These are phyloP conservation scores for Peromyscus polionotus DNA, from an alignment of 2,113 vertebrate genomes.

Conservation along the genomic window DNA sequence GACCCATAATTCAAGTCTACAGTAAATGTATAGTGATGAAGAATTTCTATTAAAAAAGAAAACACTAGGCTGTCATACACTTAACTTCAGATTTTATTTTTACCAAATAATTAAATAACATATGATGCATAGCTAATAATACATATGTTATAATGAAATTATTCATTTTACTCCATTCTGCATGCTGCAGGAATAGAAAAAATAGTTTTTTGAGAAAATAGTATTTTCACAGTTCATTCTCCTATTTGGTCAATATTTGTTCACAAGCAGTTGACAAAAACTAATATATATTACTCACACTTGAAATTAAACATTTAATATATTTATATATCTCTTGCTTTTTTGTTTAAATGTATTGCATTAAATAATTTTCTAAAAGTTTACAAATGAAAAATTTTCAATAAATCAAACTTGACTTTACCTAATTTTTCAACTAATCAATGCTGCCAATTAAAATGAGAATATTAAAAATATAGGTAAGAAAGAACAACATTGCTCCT, in stretches of 20 bases:
- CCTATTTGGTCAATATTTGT: background rate
- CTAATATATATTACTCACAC: background rate
- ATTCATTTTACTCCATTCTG: background rate
- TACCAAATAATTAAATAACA: background rate
- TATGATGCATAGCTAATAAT: background rate
- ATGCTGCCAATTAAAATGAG: background rate
- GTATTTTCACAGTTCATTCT: background rate
- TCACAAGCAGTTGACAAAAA: background rate
- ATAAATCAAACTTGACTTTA: background rate
- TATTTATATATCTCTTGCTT: background rate
- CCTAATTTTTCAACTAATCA: background rate
- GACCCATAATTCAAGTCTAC: constrained; percentile 69
- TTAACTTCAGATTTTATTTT: constrained; percentile 71
- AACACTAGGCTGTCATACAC: constrained; percentile 58
- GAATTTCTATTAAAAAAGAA: constrained; percentile 46
- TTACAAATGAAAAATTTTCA: background rate
- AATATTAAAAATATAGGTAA: background rate
- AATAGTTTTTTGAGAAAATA: background rate
- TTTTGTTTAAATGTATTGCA: background rate
- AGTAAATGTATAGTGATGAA: constrained; percentile 77
- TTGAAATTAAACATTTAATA: background rate
- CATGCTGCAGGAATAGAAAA: background rate
- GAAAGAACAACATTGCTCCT: background rate
- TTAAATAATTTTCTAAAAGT: background rate
- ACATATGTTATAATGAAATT: background rate